A percentile compares a stretch with the other conserved stretches of the same genome.
Evolutionary conservation across 2,113 vertebrate genomes (phyloP).

Genomic region (Coptodon bakossiorum): DNA sequence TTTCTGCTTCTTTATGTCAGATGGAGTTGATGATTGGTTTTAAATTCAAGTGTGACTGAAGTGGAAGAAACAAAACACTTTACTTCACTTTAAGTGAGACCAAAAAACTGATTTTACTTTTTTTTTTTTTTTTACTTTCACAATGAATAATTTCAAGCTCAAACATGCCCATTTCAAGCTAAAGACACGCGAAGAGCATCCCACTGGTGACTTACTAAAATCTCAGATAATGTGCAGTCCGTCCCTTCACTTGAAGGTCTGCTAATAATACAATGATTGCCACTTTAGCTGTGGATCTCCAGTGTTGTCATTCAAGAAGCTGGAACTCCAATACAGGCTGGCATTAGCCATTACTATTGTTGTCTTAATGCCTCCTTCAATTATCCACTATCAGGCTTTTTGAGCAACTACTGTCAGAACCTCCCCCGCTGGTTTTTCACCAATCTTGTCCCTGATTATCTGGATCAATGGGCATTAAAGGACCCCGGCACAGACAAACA

Average conservation of each 20-base stretch:
- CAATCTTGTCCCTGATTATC: slow-evolving; percentile 62
- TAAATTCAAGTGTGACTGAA: background rate
- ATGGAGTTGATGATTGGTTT: background rate
- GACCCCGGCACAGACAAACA: slow-evolving; percentile 51
- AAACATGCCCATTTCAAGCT: slow-evolving; percentile 31
- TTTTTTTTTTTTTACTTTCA: background rate
- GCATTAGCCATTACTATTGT: slow-evolving; percentile 53
- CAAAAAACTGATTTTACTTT: background rate
- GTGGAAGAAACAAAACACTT: background rate
- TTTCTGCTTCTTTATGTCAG: background rate
- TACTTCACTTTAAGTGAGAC: background rate
- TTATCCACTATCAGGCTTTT: slow-evolving; percentile 57
- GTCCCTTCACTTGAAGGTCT: slow-evolving; percentile 5
- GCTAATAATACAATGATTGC: slow-evolving; percentile 40
- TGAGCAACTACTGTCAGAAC: slow-evolving; percentile 42
- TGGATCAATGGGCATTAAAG: slow-evolving; percentile 63
- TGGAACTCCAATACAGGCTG: slow-evolving; percentile 32
- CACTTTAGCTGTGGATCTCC: slow-evolving; percentile 30
- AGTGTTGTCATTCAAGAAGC: slow-evolving; percentile 29
- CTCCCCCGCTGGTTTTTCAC: slow-evolving; percentile 31
- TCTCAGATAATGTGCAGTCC: slow-evolving; percentile 25
- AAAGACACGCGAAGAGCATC: slow-evolving; percentile 1
- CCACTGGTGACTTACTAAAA: slow-evolving; percentile 27
- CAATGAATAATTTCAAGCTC: slow-evolving; percentile 14
- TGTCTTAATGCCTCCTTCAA: slow-evolving; percentile 59